Conservation (phyloP, 2,113 vertebrate species). For the Pollachius pollachius region DNA sequence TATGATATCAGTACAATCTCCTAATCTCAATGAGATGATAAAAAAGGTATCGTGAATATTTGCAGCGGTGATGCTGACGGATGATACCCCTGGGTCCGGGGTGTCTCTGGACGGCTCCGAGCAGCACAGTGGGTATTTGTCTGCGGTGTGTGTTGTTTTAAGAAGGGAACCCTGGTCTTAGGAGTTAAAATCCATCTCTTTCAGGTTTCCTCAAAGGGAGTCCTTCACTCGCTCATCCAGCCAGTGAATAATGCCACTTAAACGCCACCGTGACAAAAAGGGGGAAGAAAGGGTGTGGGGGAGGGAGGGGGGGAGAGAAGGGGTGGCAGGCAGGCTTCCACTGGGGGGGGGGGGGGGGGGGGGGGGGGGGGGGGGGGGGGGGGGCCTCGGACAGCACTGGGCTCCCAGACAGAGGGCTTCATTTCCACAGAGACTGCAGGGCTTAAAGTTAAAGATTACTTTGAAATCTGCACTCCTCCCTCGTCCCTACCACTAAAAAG, state of each 20-base stretch:
- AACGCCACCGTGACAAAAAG: slow-evolving; percentile 73
- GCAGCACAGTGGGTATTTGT: slow-evolving; percentile 66
- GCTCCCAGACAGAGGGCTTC: slow-evolving; percentile 66
- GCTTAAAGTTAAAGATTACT: slow-evolving; percentile 91
- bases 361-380: slow-evolving; percentile 44
- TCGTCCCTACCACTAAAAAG: slow-evolving; percentile 28
- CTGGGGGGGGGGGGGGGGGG: slow-evolving; percentile 33
- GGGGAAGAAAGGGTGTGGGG: slow-evolving; percentile 16
- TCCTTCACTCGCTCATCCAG: slow-evolving; percentile 65
- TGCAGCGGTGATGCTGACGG: no score
- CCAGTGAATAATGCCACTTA: slow-evolving; percentile 73
- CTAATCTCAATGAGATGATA: no score
- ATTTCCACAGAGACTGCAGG: slow-evolving; percentile 70
- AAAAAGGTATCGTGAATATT: no score
- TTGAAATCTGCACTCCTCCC: slow-evolving; percentile 80
- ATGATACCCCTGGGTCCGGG: slow-evolving; percentile 36
- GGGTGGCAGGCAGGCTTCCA: slow-evolving; percentile 53
- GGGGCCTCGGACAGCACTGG: slow-evolving; percentile 66
- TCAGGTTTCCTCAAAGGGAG: slow-evolving; percentile 62
- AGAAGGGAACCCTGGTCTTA: slow-evolving; percentile 58
- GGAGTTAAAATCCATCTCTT: slow-evolving; percentile 64
- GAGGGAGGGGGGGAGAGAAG: slow-evolving; percentile 53
- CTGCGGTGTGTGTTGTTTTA: slow-evolving; percentile 65
- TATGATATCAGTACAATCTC: no score
- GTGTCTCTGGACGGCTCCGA: slow-evolving; percentile 27